Evolutionary conservation across 2,113 vertebrate species (phyloP).

Genomic region (Daphoenositta chrysoptera): DNA sequence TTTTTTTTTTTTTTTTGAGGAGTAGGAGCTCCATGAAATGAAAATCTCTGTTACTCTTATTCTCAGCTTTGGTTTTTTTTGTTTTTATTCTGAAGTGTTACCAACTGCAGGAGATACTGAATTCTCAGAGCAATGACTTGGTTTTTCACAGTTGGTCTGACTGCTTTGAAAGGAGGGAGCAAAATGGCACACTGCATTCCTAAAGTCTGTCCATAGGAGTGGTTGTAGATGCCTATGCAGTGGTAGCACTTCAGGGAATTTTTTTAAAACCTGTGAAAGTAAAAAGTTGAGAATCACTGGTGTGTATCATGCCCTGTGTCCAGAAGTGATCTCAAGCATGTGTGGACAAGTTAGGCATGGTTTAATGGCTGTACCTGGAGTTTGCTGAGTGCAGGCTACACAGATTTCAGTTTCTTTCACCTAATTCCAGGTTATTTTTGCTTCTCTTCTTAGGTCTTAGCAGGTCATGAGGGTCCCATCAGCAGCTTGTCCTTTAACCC

Average conservation of each 20-base stretch:
- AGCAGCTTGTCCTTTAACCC: constrained; percentile 90
- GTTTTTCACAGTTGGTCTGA: background rate
- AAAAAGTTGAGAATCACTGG: background rate
- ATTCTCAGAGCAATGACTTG: background rate
- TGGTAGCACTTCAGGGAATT: background rate
- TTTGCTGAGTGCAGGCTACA: background rate
- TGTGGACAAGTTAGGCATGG: background rate
- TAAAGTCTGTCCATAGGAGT: background rate
- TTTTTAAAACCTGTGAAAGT: background rate
- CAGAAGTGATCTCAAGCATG: background rate
- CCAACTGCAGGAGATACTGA: background rate
- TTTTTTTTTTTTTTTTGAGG: background rate
- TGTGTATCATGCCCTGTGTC: background rate
- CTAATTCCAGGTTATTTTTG: background rate
- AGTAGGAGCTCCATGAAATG: background rate
- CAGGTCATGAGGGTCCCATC: constrained; percentile 91
- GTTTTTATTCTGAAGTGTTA: background rate
- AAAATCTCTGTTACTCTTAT: background rate
- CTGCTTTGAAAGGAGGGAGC: background rate
- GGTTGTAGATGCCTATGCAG: background rate
- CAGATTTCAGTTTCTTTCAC: background rate
- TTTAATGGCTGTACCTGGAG: background rate
- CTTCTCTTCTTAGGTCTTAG: constrained; percentile 78
- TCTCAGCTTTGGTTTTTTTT: background rate
- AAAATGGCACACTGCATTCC: background rate